Percentiles rank a stretch among this genome's conserved stretches.
These are phyloP conservation scores for Teinopalpus imperialis DNA, from an alignment of 2,888 invertebrate genomes.

Conservation along the genomic window DNA sequence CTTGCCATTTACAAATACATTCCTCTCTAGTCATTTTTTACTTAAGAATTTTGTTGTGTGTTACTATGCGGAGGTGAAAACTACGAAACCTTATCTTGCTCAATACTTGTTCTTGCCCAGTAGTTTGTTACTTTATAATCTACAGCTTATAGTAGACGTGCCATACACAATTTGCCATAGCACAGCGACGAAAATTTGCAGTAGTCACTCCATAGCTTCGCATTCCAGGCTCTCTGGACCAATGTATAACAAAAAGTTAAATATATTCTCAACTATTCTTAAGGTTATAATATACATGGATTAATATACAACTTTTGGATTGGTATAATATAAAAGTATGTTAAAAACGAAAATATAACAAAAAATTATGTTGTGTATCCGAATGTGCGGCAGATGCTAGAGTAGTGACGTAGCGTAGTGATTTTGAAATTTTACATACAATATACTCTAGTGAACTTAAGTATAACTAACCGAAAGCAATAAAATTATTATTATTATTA, in stretches of 20 bases:
- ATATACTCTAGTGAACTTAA: slow-evolving; percentile 48
- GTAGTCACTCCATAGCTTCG: slow-evolving; percentile 51
- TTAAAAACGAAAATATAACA: slow-evolving; percentile 56
- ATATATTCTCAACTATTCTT: slow-evolving; percentile 57
- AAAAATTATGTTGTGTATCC: slow-evolving; percentile 69
- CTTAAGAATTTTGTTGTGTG: slow-evolving; percentile 31
- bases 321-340: slow-evolving; percentile 71
- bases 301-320: slow-evolving; percentile 76
- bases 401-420: slow-evolving; percentile 75
- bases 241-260: slow-evolving; percentile 55
- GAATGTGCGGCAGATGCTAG: slow-evolving; percentile 77
- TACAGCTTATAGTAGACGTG: slow-evolving; percentile 67
- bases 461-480: slow-evolving; percentile 77
- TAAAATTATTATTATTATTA: slow-evolving; percentile 56
- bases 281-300: slow-evolving; percentile 61
- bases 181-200: slow-evolving; percentile 43
- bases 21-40: slow-evolving; percentile 75
- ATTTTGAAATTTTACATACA: slow-evolving; percentile 79
- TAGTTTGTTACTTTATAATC: slow-evolving; percentile 51
- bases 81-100: slow-evolving; percentile 64
- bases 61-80: slow-evolving; percentile 52
- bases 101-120: slow-evolving; percentile 70
- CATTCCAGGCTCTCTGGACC: slow-evolving; percentile 71
- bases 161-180: slow-evolving; percentile 65
- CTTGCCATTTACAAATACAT: slow-evolving; percentile 66